Percentiles rank a stretch among this genome's conserved stretches.
phyloP scores from a whole-genome alignment of 2,888 invertebrate genomes.

The Caenorhabditis virilis region DNA sequence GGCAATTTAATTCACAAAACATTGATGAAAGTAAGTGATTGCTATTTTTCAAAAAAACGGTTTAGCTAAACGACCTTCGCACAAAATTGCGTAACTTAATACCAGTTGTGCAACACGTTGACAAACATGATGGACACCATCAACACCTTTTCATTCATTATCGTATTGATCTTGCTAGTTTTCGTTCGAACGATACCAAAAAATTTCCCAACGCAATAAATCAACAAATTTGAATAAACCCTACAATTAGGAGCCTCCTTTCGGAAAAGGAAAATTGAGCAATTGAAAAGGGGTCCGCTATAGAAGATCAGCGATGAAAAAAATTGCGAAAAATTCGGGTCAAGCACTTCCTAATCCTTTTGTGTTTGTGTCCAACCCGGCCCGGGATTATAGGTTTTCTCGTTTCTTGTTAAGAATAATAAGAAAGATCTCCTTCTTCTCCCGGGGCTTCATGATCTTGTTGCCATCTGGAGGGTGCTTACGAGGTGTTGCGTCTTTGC shows the following conservation, averaged over 20 bases:
- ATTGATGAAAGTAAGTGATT: constrained; percentile 49
- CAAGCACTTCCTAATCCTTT: constrained; percentile 4
- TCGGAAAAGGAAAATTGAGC: no score
- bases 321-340: neutral
- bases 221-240: no score
- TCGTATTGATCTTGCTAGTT: no score
- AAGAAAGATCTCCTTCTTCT: no score
- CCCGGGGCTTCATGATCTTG: no score
- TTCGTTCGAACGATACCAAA: no score
- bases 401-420: no score
- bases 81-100: neutral
- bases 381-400: neutral
- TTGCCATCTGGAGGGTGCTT: constrained; percentile 4
- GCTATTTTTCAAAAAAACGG: neutral
- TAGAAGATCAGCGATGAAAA: neutral
- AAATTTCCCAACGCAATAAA: no score
- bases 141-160: no score
- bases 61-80: neutral
- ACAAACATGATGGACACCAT: no score
- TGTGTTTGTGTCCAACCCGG: neutral
- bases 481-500: constrained; percentile 5
- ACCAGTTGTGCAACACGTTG: neutral
- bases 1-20: constrained; percentile 55
- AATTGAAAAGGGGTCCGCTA: no score
- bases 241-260: no score